These are phyloP conservation scores for Illadopsis cleaveri DNA, from an alignment of 2,113 vertebrate genomes.

Conservation along the genomic window DNA sequence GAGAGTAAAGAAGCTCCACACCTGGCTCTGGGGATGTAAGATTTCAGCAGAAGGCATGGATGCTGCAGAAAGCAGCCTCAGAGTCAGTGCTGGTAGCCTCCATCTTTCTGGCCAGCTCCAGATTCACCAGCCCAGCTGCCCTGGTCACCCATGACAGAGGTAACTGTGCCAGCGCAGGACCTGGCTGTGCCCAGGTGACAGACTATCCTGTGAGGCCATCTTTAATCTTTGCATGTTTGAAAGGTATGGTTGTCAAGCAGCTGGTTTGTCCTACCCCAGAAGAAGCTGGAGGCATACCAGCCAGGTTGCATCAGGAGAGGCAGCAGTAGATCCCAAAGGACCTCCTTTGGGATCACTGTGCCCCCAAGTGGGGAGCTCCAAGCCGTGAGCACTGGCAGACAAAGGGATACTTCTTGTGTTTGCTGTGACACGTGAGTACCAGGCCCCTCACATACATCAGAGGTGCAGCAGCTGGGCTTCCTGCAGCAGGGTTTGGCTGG, in stretches of 20 bases:
- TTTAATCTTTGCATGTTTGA: background rate
- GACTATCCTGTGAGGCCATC: background rate
- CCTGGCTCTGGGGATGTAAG: background rate
- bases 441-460: background rate
- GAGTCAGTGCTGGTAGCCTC: background rate
- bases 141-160: background rate
- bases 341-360: background rate
- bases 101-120: background rate
- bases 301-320: background rate
- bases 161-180: background rate
- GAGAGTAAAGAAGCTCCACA: background rate
- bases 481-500: background rate
- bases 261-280: background rate
- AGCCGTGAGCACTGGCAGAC: accelerated
- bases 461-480: background rate
- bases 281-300: background rate
- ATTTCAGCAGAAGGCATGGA: background rate
- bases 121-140: background rate
- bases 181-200: background rate
- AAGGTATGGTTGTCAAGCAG: accelerated
- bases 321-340: no score
- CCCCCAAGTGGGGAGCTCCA: background rate
- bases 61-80: background rate
- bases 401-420: background rate
- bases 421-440: accelerated